Percentiles rank a stretch among this genome's conserved stretches.
Conservation (phyloP, 1,140 invertebrate species). For the Saxidomus purpurata region DNA sequence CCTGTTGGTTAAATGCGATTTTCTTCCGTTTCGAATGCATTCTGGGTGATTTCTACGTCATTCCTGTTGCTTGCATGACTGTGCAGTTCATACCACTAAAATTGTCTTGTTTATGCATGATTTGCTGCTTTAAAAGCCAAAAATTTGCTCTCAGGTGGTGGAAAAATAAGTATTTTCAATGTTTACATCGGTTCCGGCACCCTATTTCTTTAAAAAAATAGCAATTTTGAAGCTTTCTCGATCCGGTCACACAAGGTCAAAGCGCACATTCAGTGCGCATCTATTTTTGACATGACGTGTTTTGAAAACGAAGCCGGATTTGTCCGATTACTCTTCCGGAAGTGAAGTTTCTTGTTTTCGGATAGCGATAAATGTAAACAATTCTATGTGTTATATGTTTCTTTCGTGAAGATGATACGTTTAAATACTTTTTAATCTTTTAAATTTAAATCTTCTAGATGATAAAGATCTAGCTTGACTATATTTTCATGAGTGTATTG, state of each 20-base stretch:
- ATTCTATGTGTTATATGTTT: background rate
- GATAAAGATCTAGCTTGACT: too few relatives aligned
- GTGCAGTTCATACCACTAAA: too few relatives aligned
- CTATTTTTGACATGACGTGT: background rate
- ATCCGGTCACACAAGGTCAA: background rate
- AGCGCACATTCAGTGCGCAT: background rate
- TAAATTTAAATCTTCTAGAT: background rate
- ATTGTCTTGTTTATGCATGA: background rate
- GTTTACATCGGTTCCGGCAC: background rate
- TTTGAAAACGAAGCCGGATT: background rate
- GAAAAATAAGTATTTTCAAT: background rate
- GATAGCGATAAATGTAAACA: background rate
- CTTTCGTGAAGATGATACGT: too few relatives aligned
- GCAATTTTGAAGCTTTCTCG: background rate
- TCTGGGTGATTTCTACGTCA: too few relatives aligned
- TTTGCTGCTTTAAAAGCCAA: background rate
- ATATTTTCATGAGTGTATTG: background rate
- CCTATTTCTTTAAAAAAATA: background rate
- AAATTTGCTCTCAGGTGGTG: background rate
- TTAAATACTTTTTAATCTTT: background rate
- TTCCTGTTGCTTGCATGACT: too few relatives aligned
- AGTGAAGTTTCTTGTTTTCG: background rate
- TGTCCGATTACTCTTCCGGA: background rate
- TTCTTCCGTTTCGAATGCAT: too few relatives aligned
- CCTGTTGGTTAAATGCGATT: too few relatives aligned